Percentiles rank a stretch among this genome's conserved stretches.
phyloP scores from a whole-genome alignment of 2,113 vertebrate genomes.

The Theristicus caerulescens region DNA sequence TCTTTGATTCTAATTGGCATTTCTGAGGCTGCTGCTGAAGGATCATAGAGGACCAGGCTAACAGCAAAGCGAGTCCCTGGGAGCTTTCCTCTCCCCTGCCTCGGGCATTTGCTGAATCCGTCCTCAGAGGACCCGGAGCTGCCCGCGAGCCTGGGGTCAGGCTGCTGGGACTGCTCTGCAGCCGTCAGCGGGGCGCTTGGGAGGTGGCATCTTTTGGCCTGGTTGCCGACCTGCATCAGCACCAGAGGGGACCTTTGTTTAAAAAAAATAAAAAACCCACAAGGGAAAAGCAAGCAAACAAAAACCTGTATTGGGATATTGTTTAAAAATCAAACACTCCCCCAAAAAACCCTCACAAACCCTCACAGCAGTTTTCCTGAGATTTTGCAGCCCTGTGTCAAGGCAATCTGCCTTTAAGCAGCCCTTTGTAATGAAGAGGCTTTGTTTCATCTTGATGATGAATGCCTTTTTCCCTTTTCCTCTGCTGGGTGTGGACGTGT shows the following conservation, averaged over 20 bases:
- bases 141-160: not conserved
- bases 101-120: fast-evolving
- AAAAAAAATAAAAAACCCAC: not conserved
- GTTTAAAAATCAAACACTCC: not conserved
- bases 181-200: not conserved
- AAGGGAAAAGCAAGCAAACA: not conserved
- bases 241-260: not conserved
- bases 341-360: not conserved
- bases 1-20: not conserved
- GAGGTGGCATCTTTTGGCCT: not conserved
- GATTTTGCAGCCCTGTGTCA: not conserved
- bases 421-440: not conserved
- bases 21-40: not conserved
- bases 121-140: not conserved
- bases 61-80: not conserved
- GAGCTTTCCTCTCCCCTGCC: not conserved
- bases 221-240: not conserved
- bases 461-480: not conserved
- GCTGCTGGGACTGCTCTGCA: not conserved
- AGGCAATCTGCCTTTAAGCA: not conserved
- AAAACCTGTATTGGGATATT: not conserved
- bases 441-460: not conserved
- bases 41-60: not conserved
- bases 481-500: not conserved
- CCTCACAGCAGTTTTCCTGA: not conserved